Evolutionary conservation across 2,888 invertebrate species (phyloP).

Genomic region (Pyrochroa serraticornis): DNA sequence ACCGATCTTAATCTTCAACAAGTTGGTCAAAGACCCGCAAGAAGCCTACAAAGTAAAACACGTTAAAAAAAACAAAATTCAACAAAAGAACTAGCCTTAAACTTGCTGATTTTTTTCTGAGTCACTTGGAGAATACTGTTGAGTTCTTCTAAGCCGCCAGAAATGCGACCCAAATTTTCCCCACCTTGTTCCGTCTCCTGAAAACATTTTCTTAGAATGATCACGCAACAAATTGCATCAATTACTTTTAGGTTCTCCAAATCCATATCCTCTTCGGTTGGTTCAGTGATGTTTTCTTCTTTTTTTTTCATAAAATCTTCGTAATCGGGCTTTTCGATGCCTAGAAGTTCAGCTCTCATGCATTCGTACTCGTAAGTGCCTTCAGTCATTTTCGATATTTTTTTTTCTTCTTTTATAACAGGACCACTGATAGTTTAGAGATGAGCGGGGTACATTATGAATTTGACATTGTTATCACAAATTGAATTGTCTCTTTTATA

Average conservation of each 20-base stretch:
- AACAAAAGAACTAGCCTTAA: constrained; percentile 67
- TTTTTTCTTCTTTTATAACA: too few species aligned
- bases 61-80: not conserved
- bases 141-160: constrained; percentile 78
- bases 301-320: constrained; percentile 69
- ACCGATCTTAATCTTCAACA: constrained; percentile 63
- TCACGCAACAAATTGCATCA: not conserved
- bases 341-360: constrained; percentile 78
- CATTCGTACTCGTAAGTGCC: constrained; percentile 78
- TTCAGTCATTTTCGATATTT: constrained; percentile 60
- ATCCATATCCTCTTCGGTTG: constrained; percentile 62
- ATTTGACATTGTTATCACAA: too few species aligned
- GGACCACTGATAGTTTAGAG: too few species aligned
- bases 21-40: constrained; percentile 75
- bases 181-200: constrained; percentile 68
- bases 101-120: constrained; percentile 84
- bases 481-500: too few species aligned
- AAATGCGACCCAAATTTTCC: constrained; percentile 68
- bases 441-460: too few species aligned
- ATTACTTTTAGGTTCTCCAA: constrained; percentile 59
- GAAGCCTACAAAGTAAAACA: constrained; percentile 65
- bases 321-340: constrained; percentile 70
- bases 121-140: constrained; percentile 80
- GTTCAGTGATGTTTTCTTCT: constrained; percentile 52
- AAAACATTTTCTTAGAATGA: constrained; percentile 3